Evolutionary conservation across 1,140 invertebrate species (phyloP).

Genomic region (Medauroidea extradentata): DNA sequence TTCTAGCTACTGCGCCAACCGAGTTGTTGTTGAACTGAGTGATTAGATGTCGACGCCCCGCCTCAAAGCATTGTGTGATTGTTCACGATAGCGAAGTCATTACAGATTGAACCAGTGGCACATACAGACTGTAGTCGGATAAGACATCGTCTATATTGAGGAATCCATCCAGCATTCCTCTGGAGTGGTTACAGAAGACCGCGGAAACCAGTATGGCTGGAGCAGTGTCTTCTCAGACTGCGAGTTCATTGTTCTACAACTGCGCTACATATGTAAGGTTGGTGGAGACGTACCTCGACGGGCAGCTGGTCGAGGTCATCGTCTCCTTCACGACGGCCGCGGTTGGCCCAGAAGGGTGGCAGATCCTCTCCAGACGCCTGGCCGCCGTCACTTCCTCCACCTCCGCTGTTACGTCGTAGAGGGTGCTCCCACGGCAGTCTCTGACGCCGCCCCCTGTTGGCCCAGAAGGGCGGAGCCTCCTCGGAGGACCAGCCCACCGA

Average conservation of each 20-base stretch:
- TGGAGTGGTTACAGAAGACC: conserved; percentile 5
- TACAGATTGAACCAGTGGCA: no score
- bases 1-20: no score
- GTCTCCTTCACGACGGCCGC: background rate
- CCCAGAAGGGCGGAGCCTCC: background rate
- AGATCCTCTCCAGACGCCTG: background rate
- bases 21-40: no score
- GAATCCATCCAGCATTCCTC: no score
- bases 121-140: no score
- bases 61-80: no score
- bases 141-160: no score
- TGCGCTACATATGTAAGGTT: background rate
- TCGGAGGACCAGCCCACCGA: no score
- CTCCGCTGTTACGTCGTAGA: no score
- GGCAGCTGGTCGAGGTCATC: background rate
- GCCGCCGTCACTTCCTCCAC: no score
- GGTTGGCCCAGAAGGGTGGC: conserved; percentile 3
- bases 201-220: background rate
- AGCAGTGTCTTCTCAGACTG: background rate
- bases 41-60: no score
- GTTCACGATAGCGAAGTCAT: no score
- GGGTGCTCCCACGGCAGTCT: background rate
- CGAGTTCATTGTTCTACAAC: background rate
- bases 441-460: background rate
- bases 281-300: background rate